Percentiles rank a stretch among this genome's conserved stretches.
These are phyloP conservation scores for Peribatodes rhomboidaria DNA, from an alignment of 2,888 invertebrate genomes.

Conservation along the genomic window DNA sequence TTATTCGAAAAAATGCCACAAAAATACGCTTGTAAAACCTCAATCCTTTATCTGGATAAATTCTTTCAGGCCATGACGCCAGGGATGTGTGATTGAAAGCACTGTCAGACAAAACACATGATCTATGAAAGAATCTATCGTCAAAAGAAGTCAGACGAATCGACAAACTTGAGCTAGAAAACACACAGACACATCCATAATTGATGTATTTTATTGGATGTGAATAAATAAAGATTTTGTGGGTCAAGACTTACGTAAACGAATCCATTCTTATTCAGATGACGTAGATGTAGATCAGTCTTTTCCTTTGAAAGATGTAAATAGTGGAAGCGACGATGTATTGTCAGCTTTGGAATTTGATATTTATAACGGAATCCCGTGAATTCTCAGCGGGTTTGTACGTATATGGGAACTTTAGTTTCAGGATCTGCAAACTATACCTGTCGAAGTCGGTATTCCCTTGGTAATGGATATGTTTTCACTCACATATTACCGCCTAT, in stretches of 20 bases:
- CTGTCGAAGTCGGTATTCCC: constrained; percentile 25
- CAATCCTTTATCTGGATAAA: too few species aligned
- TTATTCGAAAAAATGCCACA: too few species aligned
- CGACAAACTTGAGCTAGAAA: constrained; percentile 26
- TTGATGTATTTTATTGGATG: constrained; percentile 35
- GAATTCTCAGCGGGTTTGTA: constrained; percentile 32
- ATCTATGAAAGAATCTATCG: background rate
- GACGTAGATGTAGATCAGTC: constrained; percentile 39
- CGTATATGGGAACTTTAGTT: constrained; percentile 36
- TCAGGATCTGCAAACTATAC: constrained; percentile 26
- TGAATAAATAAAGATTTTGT: constrained; percentile 35
- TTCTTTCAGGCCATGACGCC: background rate
- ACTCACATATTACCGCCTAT: background rate
- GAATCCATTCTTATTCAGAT: constrained; percentile 44
- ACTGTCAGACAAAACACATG: constrained; percentile 25
- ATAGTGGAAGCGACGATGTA: constrained; percentile 28
- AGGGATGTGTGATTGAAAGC: constrained; percentile 24
- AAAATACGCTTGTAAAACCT: too few species aligned
- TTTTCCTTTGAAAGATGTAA: constrained; percentile 35
- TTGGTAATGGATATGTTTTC: constrained; percentile 8
- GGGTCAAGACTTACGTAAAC: constrained; percentile 21
- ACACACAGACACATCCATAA: constrained; percentile 32
- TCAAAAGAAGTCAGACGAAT: constrained; percentile 32
- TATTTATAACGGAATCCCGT: constrained; percentile 39
- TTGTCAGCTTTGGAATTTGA: constrained; percentile 37